Evolutionary conservation across 2,888 invertebrate species (phyloP).

Genomic region (Pinctada fucata): DNA sequence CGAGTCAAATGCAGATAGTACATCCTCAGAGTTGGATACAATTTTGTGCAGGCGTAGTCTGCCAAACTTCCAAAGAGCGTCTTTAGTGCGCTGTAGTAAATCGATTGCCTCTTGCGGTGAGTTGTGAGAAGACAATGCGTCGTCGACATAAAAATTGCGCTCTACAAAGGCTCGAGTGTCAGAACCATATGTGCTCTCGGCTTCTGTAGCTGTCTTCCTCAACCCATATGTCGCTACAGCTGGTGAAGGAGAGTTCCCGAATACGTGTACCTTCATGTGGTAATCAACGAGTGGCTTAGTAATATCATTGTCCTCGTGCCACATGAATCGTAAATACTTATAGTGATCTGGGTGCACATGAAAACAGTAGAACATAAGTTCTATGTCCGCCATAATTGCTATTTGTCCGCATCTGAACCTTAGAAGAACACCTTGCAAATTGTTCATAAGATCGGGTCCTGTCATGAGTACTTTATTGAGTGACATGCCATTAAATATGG

Average conservation of each 20-base stretch:
- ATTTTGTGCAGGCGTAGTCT: slow-evolving; percentile 12
- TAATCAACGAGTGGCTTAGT: slow-evolving; percentile 32
- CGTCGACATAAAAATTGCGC: slow-evolving; percentile 23
- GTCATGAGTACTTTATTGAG: slow-evolving; percentile 39
- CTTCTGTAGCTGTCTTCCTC: slow-evolving; percentile 3
- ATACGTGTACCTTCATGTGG: slow-evolving; percentile 37
- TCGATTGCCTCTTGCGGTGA: slow-evolving; percentile 13
- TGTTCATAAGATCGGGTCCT: slow-evolving; percentile 45
- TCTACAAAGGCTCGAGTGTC: slow-evolving; percentile 16
- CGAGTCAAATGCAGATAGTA: slow-evolving; percentile 6
- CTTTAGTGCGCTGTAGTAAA: slow-evolving; percentile 16
- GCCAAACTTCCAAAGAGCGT: slow-evolving; percentile 23
- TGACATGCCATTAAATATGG: slow-evolving; percentile 30
- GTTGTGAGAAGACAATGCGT: slow-evolving; percentile 21
- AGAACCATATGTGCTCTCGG: slow-evolving; percentile 9
- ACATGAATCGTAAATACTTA: slow-evolving; percentile 76
- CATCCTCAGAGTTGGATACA: slow-evolving; percentile 8
- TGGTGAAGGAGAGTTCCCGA: slow-evolving; percentile 22
- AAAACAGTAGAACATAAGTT: slow-evolving; percentile 45
- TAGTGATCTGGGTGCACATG: slow-evolving; percentile 14
- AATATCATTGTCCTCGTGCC: slow-evolving; percentile 25
- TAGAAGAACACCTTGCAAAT: slow-evolving; percentile 32
- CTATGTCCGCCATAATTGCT: slow-evolving; percentile 39
- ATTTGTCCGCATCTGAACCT: slow-evolving; percentile 32
- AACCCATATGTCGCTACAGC: slow-evolving; percentile 21